Percentiles rank a stretch among this genome's conserved stretches.
Conservation (phyloP, 64 coral and sea anemone genomes). For the Acropora tenuis region DNA sequence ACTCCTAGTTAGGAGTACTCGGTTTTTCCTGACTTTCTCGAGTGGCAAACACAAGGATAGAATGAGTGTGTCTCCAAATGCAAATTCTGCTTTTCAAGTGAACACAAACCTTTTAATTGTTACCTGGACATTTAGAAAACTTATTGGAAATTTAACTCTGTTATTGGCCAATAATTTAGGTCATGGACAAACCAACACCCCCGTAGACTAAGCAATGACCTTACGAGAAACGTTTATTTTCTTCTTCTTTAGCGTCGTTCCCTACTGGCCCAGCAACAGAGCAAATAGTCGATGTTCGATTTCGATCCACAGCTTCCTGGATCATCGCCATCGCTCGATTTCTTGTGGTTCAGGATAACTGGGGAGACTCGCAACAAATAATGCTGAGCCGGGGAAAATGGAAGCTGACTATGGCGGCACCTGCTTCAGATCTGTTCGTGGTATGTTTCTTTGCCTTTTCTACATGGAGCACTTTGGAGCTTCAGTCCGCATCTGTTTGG, state of each 20-base stretch:
- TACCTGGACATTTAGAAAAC: too few relatives aligned
- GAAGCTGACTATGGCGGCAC: conserved; percentile 75
- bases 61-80: too few relatives aligned
- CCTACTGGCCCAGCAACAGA: conserved; percentile 57
- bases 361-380: conserved; percentile 60
- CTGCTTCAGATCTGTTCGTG: conserved; percentile 77
- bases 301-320: conserved; percentile 83
- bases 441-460: conserved; percentile 28
- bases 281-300: conserved; percentile 59
- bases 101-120: too few relatives aligned
- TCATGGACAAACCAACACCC: too few relatives aligned
- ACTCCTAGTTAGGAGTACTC: too few relatives aligned
- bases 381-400: conserved; percentile 90
- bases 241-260: conserved; percentile 61
- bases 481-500: too few relatives aligned
- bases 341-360: conserved; percentile 59
- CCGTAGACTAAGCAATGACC: neutral
- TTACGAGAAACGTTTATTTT: neutral
- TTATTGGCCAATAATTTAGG: too few relatives aligned
- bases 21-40: too few relatives aligned
- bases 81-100: too few relatives aligned
- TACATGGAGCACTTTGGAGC: too few relatives aligned
- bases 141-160: too few relatives aligned
- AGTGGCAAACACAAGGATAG: too few relatives aligned
- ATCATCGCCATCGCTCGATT: conserved; percentile 54